Conservation (phyloP, 2,888 invertebrate species). For the Dorcus parallelipipedus region DNA sequence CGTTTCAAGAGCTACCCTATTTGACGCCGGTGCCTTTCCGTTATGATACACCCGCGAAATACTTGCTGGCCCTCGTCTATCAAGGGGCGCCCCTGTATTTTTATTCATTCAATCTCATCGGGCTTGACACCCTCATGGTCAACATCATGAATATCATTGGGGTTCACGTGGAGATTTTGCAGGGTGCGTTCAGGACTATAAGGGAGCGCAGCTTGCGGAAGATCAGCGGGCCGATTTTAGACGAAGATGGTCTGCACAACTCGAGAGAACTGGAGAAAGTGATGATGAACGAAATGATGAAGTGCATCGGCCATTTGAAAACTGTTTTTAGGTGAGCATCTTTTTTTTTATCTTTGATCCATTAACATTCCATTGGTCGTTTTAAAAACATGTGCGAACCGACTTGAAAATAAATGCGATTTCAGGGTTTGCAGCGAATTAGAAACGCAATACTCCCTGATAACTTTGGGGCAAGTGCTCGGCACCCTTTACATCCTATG, state of each 20-base stretch:
- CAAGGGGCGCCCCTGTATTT: conserved; percentile 41
- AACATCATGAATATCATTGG: conserved; percentile 42
- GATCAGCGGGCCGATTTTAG: conserved; percentile 4
- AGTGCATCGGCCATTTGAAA: conserved; percentile 38
- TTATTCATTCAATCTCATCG: conserved; percentile 39
- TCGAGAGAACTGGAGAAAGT: conserved; percentile 18
- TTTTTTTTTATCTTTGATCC: too few species aligned
- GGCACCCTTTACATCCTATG: conserved; percentile 42
- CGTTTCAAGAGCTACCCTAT: conserved; percentile 7
- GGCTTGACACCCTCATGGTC: conserved; percentile 41
- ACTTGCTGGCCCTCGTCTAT: conserved; percentile 38
- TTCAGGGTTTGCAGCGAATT: not conserved
- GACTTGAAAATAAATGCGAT: not conserved
- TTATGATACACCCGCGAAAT: conserved; percentile 33
- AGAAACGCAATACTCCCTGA: conserved; percentile 12
- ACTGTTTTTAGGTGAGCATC: conserved; percentile 24
- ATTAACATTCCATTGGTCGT: too few species aligned
- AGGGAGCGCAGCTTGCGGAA: conserved; percentile 24
- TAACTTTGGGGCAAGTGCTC: conserved; percentile 39
- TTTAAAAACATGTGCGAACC: too few species aligned
- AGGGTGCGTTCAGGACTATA: conserved; percentile 39
- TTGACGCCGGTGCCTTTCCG: conserved; percentile 33
- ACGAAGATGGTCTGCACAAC: conserved; percentile 2
- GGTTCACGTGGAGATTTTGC: conserved; percentile 37
- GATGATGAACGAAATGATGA: conserved; percentile 37